Evolutionary conservation across 2,888 invertebrate genomes (phyloP), one percentile per base, ranked within the genome.

Genomic region (Drosophila hawaiiensis): DNA sequence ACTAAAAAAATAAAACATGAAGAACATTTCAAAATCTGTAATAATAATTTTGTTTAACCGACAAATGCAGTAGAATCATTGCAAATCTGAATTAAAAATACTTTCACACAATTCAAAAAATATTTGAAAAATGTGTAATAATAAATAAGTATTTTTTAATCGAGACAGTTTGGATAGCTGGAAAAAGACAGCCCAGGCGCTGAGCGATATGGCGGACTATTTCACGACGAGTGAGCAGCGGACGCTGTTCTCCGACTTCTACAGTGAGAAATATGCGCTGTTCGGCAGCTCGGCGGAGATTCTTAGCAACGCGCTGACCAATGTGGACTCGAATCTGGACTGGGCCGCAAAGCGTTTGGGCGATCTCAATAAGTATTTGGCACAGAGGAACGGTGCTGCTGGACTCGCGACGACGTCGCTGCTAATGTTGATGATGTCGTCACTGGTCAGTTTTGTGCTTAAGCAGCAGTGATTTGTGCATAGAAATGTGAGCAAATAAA

Each of bases 341-440:
- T 94, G 93, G 93, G 80, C 92, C 0, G 79, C 81, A 14, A 68
- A 68, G 4, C 76, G 87, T 61, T 69, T 93, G 49, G 72, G 55
- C 14, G 60, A 61, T 1, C 73, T 92, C 19, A 73, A 79, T 1
- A n/a, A 56, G 6, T 92, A 82, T 62, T 73, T 92, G 37, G 71
- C 67, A 28, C 28, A 49, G 3, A 66, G 89, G 1, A 91, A 82
- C 52, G 73, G 68, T 19, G 84, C 78, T 31, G 58, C 71, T 64
- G 68, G 73, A 10, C 29, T 71, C 31, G 47, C 43, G 28, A 63
- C 55, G n/a, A 55, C 33, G 4, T 39, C 39, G 28, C 29, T 56
- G 28, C 28, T 56, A 28, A 25, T 60, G 55, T 19, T 73, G 59
- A 29, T 73, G 73, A 43, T 68, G 72, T 55, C 65, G 53, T 14